Evolutionary conservation across 2,797 vertebrate genomes (phyloP).

Genomic region (Paguma larvata): DNA sequence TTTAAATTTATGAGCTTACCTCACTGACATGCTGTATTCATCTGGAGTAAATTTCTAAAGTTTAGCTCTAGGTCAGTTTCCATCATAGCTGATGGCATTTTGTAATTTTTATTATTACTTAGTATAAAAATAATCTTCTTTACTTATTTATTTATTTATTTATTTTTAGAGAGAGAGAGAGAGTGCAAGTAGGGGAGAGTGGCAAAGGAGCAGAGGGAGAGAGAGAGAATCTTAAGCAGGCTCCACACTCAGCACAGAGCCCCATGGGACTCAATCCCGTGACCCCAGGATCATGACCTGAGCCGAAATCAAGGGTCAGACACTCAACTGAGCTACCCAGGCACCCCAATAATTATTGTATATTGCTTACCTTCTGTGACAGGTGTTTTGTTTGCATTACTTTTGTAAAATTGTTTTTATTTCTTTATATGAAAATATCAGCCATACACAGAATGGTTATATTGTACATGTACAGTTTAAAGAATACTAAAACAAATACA

Average conservation of each 20-base stretch:
- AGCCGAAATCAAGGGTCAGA: no score
- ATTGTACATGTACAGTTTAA: not conserved
- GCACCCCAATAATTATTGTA: not conserved
- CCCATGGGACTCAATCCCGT: no score
- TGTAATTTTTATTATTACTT: not conserved
- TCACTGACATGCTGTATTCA: not conserved
- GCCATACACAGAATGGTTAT: not conserved
- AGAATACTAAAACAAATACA: not conserved
- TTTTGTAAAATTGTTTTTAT: slow-evolving; percentile 19
- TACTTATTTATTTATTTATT: not conserved
- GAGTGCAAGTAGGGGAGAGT: no score
- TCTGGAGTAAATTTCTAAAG: slow-evolving; percentile 12
- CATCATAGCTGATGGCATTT: not conserved
- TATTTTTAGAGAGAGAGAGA: no score
- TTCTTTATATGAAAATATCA: slow-evolving; percentile 19
- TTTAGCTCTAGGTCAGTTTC: not conserved
- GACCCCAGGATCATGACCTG: no score
- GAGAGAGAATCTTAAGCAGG: no score
- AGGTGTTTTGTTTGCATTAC: slow-evolving; percentile 7
- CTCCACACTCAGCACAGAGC: no score
- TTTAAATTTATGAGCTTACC: slow-evolving; percentile 52
- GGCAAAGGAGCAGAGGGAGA: no score
- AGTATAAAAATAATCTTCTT: slow-evolving; percentile 3
- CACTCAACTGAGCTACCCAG: no score
- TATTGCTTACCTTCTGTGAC: not conserved